Percentiles rank a stretch among this genome's conserved stretches.
phyloP scores from a whole-genome alignment of 2,797 vertebrate genomes.

The Sebastes melanostomus region DNA sequence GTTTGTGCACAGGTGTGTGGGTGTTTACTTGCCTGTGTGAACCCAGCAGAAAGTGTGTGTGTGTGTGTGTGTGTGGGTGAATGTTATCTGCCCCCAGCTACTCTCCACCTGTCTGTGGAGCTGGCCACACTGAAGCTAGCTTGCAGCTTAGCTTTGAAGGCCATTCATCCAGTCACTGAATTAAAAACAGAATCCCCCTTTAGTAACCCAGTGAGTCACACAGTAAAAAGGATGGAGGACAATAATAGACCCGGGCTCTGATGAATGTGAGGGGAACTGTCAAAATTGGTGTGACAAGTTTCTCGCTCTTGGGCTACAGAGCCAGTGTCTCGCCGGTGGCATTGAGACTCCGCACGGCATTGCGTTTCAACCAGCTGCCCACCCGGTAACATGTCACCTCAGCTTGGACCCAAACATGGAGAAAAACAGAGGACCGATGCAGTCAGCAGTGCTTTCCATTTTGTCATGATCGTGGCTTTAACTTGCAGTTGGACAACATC shows the following conservation, averaged over 20 bases:
- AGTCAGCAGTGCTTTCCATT: constrained; percentile 44
- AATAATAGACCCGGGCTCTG: constrained; percentile 59
- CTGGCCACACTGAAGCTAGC: neutral
- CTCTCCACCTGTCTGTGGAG: constrained; percentile 36
- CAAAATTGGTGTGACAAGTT: constrained; percentile 52
- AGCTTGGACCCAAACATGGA: constrained; percentile 41
- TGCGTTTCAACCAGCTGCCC: constrained; percentile 34
- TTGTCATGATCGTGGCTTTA: constrained; percentile 19
- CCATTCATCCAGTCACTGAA: constrained; percentile 50
- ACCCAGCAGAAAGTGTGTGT: neutral
- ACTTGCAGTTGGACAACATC: neutral
- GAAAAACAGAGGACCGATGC: constrained; percentile 4
- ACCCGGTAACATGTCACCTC: constrained; percentile 56
- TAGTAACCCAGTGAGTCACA: constrained; percentile 62
- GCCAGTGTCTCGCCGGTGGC: constrained; percentile 6
- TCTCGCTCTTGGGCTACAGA: constrained; percentile 39
- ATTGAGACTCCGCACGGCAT: constrained; percentile 3
- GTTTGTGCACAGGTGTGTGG: constrained; percentile 1
- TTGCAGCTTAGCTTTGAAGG: constrained; percentile 16
- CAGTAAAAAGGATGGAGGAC: constrained; percentile 57
- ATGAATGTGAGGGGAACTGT: constrained; percentile 61
- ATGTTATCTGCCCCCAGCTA: constrained; percentile 21
- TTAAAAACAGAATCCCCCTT: constrained; percentile 17
- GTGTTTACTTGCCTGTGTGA: constrained; percentile 4
- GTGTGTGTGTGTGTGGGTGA: constrained; percentile 10